Percentiles rank a stretch among this genome's conserved stretches.
These are phyloP conservation scores for Rhinella marina DNA, from an alignment of 2,797 vertebrate genomes.

Conservation along the genomic window DNA sequence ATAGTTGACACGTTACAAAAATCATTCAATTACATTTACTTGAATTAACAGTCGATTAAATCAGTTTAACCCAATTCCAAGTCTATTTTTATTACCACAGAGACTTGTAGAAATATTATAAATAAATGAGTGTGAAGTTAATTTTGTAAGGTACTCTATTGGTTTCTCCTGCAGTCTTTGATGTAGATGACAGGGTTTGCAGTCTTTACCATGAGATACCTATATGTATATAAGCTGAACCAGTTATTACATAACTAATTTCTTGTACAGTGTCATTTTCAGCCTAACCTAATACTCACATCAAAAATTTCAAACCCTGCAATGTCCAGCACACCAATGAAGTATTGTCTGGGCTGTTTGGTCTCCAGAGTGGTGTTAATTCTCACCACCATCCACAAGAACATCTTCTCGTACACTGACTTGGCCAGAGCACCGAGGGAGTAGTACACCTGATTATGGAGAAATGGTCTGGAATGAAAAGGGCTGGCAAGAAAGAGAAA, in stretches of 20 bases:
- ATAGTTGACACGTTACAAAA: too few species aligned
- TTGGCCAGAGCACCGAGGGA: slow-evolving; percentile 82
- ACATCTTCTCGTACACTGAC: slow-evolving; percentile 88
- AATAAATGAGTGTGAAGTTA: neutral
- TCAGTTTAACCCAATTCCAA: neutral
- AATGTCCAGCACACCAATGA: slow-evolving; percentile 87
- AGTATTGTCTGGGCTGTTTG: slow-evolving; percentile 84
- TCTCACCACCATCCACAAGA: slow-evolving; percentile 86
- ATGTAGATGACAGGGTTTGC: neutral
- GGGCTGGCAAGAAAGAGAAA: neutral
- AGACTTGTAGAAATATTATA: neutral
- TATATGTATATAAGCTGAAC: neutral
- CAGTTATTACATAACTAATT: neutral
- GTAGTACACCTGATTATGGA: slow-evolving; percentile 74
- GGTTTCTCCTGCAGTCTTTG: neutral
- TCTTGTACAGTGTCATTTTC: neutral
- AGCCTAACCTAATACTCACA: slow-evolving; percentile 63
- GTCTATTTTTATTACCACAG: too few species aligned
- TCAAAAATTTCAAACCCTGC: slow-evolving; percentile 90
- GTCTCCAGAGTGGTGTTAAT: slow-evolving; percentile 86
- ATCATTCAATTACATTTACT: too few species aligned
- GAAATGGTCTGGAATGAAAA: neutral
- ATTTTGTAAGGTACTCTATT: neutral
- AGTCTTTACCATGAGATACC: neutral
- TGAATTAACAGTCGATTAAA: too few species aligned